These are phyloP conservation scores for Pantelozetes paolii DNA, from an alignment of 2,888 invertebrate genomes.

Conservation along the genomic window DNA sequence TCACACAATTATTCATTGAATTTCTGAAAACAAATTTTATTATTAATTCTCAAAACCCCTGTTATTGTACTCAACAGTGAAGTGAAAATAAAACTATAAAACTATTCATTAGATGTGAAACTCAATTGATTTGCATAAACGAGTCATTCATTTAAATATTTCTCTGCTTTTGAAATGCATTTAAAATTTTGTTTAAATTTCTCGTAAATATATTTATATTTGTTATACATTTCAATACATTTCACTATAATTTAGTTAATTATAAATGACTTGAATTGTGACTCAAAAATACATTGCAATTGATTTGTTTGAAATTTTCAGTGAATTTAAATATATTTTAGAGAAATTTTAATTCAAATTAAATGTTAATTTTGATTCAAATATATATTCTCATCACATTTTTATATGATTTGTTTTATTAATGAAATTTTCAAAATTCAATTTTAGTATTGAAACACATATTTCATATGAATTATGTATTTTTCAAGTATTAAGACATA, in stretches of 20 bases:
- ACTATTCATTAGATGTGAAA: background rate
- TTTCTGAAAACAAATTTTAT: background rate
- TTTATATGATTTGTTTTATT: background rate
- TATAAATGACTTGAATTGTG: background rate
- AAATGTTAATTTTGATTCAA: background rate
- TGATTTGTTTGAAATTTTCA: no score
- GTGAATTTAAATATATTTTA: no score
- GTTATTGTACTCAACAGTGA: background rate
- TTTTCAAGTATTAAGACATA: background rate
- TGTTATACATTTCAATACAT: no score
- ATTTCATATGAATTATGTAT: background rate
- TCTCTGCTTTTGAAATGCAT: background rate
- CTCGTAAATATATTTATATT: background rate
- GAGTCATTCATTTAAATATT: conserved; percentile 21
- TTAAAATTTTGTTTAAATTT: background rate
- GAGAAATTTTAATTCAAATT: no score
- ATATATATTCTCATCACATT: background rate
- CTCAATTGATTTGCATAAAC: conserved; percentile 1
- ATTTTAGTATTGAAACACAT: background rate
- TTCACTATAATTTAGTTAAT: background rate
- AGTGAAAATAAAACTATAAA: background rate
- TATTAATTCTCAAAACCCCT: no score
- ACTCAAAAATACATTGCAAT: background rate
- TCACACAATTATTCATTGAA: background rate
- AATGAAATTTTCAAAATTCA: background rate